phyloP scores from a whole-genome alignment of 2,888 invertebrate species.

The Bombyx huttoni region DNA sequence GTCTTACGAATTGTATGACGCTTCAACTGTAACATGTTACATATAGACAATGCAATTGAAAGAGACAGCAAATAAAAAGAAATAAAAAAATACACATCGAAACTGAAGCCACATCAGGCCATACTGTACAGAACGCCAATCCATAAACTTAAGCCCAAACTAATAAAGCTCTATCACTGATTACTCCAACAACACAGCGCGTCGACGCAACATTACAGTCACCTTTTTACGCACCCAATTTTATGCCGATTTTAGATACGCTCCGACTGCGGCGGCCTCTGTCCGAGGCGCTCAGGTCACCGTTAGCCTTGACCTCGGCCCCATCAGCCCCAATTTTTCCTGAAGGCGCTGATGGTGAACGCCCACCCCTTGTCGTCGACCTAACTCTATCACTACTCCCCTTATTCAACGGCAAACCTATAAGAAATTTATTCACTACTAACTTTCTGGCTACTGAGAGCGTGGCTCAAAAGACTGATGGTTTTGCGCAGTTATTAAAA shows the following conservation, averaged over 20 bases:
- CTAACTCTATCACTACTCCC: constrained; percentile 73
- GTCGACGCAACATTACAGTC: constrained; percentile 57
- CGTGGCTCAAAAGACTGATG: constrained; percentile 22
- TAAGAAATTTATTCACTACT: constrained; percentile 51
- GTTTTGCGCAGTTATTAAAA: background rate
- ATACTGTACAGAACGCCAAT: constrained; percentile 14
- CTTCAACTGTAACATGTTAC: background rate
- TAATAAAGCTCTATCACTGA: constrained; percentile 2
- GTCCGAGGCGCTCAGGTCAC: constrained; percentile 33
- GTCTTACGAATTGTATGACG: no score
- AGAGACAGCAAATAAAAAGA: constrained; percentile 5
- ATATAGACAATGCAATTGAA: constrained; percentile 2
- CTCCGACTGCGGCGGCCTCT: constrained; percentile 61
- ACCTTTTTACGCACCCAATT: constrained; percentile 67
- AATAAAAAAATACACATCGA: constrained; percentile 4
- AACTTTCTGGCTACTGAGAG: constrained; percentile 34
- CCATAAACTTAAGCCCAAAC: constrained; percentile 4
- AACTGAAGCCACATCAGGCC: constrained; percentile 18
- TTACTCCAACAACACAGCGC: constrained; percentile 37
- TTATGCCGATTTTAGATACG: constrained; percentile 68
- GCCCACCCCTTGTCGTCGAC: constrained; percentile 62
- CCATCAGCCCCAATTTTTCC: constrained; percentile 37
- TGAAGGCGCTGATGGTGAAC: constrained; percentile 54
- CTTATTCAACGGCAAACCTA: constrained; percentile 78
- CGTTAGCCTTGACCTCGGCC: constrained; percentile 18